phyloP scores from a whole-genome alignment of 2,797 vertebrate species.

The Onychomys leucogaster region DNA sequence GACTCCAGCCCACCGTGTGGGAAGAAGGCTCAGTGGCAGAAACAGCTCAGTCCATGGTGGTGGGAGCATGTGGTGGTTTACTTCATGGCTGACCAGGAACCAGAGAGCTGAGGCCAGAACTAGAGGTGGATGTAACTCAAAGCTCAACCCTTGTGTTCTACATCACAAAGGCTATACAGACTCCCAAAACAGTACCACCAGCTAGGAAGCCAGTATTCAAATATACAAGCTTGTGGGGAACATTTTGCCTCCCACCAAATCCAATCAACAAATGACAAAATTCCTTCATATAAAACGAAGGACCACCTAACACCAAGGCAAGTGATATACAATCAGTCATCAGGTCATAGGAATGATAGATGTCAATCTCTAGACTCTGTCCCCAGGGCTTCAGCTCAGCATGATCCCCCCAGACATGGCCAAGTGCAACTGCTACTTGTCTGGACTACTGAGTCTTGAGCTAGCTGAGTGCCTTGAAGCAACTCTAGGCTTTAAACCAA shows the following conservation, averaged over 20 bases:
- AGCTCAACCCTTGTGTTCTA: neutral
- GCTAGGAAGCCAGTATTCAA: neutral
- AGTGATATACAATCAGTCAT: too few relatives aligned
- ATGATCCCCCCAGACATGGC: too few relatives aligned
- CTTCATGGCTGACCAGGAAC: neutral
- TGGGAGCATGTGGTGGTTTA: neutral
- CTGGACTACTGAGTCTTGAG: neutral
- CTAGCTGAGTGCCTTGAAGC: neutral
- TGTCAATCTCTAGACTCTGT: neutral
- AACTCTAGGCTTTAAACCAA: neutral
- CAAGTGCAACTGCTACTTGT: neutral
- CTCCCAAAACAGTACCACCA: neutral
- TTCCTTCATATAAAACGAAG: neutral
- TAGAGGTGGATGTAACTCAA: neutral
- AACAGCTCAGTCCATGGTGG: neutral
- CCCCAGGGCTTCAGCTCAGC: neutral
- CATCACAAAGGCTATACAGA: neutral
- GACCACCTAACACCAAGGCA: neutral
- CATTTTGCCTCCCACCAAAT: neutral
- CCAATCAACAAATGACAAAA: neutral
- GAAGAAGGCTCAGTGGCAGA: neutral
- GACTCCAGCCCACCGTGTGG: neutral
- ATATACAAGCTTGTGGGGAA: neutral
- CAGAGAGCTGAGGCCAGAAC: neutral
- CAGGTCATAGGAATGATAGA: neutral